phyloP scores from a whole-genome alignment of 92 coral and sea anemone genomes.

The Epizoanthus ramosus region DNA sequence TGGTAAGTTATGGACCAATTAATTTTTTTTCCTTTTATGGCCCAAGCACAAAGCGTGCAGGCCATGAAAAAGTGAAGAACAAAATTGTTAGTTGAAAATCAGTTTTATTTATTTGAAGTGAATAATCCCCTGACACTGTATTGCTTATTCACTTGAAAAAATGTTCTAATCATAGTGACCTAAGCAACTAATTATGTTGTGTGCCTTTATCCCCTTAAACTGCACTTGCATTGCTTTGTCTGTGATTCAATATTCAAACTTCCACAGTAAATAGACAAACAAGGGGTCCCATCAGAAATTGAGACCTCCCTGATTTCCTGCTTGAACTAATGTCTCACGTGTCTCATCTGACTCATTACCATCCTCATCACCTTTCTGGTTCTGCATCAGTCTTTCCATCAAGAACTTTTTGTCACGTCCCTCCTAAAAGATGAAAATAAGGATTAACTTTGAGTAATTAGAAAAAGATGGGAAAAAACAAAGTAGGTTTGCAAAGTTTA shows the following conservation, averaged over 20 bases:
- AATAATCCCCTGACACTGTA: no score
- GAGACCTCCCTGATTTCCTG: slow-evolving; percentile 46
- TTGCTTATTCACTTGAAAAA: no score
- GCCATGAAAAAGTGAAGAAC: no score
- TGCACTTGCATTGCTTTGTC: no score
- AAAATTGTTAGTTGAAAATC: no score
- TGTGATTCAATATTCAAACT: neutral
- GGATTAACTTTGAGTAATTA: neutral
- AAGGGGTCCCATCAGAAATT: slow-evolving; percentile 40
- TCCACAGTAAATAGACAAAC: neutral
- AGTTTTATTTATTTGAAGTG: no score
- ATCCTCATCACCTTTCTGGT: slow-evolving; percentile 49
- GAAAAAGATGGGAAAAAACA: neutral
- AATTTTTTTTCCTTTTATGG: no score
- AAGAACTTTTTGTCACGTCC: slow-evolving; percentile 95
- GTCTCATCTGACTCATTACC: slow-evolving; percentile 52
- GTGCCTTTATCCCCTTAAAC: no score
- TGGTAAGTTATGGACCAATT: no score
- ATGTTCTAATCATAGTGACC: no score
- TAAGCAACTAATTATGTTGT: no score
- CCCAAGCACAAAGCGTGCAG: no score
- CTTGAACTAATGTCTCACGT: slow-evolving; percentile 52
- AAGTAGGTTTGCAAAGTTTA: neutral
- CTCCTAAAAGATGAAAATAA: slow-evolving; percentile 61
- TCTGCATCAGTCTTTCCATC: slow-evolving; percentile 87